Percentiles rank a stretch among this genome's conserved stretches.
Conservation (phyloP, 35 echinoderm and acorn worm genomes). For the Stichopus chloronotus region DNA sequence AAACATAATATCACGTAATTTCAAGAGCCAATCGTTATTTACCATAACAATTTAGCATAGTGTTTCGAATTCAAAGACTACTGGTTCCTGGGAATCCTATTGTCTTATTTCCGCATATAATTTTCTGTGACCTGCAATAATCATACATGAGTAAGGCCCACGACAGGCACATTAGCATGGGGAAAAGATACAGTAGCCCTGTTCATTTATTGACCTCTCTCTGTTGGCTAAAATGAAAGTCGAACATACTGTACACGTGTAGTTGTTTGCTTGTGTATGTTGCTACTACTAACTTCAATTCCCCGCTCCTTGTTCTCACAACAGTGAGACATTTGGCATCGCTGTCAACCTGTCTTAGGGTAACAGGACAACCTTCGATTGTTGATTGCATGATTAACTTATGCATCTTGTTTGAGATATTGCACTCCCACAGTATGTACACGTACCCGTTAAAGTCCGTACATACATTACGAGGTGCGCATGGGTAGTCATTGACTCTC, state of each 20-base stretch:
- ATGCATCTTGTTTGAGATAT: neutral
- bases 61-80: too few species aligned
- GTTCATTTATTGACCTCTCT: neutral
- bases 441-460: conserved; percentile 10
- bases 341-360: conserved; percentile 31
- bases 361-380: conserved; percentile 21
- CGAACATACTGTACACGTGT: conserved; percentile 2
- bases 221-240: neutral
- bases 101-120: too few species aligned
- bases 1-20: too few species aligned
- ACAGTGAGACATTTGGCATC: conserved; percentile 30
- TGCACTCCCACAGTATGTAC: conserved; percentile 49
- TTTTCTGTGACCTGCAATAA: too few species aligned
- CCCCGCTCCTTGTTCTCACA: neutral
- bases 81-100: too few species aligned
- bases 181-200: too few species aligned
- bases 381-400: conserved; percentile 46
- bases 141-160: too few species aligned
- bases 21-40: too few species aligned
- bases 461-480: conserved; percentile 51
- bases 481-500: neutral
- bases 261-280: conserved; percentile 26
- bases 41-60: too few species aligned
- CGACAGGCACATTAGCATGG: too few species aligned
- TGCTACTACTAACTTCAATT: conserved; percentile 37